These are phyloP conservation scores for Diadromus collaris DNA, from an alignment of 2,888 invertebrate species.

Conservation along the genomic window DNA sequence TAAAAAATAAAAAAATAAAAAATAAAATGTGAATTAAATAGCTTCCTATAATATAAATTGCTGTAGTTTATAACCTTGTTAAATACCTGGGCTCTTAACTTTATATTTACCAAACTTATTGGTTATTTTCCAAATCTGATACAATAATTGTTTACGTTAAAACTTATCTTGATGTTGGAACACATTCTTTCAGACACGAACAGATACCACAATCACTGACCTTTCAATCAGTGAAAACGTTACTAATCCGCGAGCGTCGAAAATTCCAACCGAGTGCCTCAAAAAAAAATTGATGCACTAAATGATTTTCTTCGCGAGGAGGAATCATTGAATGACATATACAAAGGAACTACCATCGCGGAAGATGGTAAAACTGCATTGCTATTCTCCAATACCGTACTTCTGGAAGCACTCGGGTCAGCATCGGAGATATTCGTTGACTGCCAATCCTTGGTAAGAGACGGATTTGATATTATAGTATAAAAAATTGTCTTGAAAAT, in stretches of 20 bases:
- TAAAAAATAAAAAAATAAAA: too few relatives aligned
- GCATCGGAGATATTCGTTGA: background rate
- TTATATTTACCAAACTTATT: too few relatives aligned
- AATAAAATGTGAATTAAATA: too few relatives aligned
- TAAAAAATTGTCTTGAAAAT: background rate
- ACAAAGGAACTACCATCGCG: background rate
- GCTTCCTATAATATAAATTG: too few relatives aligned
- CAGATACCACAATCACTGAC: background rate
- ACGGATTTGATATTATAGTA: background rate
- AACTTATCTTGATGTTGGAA: background rate
- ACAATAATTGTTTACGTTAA: too few relatives aligned
- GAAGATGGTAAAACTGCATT: background rate
- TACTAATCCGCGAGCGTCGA: background rate
- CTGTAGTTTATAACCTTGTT: too few relatives aligned
- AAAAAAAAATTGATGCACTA: background rate
- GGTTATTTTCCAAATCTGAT: too few relatives aligned
- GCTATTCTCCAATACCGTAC: background rate
- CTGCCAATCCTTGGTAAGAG: background rate
- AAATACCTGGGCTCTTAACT: too few relatives aligned
- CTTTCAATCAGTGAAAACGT: background rate
- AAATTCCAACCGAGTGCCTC: background rate
- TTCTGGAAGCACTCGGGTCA: background rate
- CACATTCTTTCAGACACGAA: background rate
- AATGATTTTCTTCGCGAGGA: background rate
- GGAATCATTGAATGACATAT: background rate